phyloP scores from a whole-genome alignment of 2,113 vertebrate species.

The Mionectes macconnelli region DNA sequence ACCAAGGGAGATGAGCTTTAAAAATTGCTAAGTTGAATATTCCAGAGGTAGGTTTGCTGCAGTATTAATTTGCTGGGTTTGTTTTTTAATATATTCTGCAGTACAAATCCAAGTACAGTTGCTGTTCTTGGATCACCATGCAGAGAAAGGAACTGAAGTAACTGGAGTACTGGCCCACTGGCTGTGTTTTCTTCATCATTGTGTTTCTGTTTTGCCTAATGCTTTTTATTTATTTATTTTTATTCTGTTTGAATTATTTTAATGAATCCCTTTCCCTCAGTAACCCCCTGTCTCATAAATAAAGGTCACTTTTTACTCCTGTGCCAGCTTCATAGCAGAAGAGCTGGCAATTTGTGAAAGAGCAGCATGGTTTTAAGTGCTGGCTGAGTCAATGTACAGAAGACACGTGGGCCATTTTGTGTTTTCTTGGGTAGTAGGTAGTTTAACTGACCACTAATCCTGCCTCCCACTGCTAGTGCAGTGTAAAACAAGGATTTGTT shows the following conservation, averaged over 20 bases:
- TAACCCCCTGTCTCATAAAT: background rate
- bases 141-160: background rate
- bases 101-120: background rate
- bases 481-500: background rate
- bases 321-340: background rate
- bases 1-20: background rate
- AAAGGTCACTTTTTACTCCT: background rate
- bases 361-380: background rate
- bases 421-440: background rate
- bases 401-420: background rate
- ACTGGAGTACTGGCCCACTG: background rate
- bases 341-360: background rate
- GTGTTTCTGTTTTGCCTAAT: background rate
- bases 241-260: background rate
- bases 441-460: background rate
- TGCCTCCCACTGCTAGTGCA: background rate
- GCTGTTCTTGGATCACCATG: background rate
- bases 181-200: background rate
- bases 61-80: background rate
- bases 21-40: background rate
- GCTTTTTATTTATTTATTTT: background rate
- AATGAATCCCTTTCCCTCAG: background rate
- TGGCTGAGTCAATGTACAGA: background rate
- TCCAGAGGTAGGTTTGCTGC: background rate
- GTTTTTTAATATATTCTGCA: background rate